Evolutionary conservation across 2,113 vertebrate species (phyloP), one percentile per base, ranked within the genome.

Genomic region (Dinomys branickii): DNA sequence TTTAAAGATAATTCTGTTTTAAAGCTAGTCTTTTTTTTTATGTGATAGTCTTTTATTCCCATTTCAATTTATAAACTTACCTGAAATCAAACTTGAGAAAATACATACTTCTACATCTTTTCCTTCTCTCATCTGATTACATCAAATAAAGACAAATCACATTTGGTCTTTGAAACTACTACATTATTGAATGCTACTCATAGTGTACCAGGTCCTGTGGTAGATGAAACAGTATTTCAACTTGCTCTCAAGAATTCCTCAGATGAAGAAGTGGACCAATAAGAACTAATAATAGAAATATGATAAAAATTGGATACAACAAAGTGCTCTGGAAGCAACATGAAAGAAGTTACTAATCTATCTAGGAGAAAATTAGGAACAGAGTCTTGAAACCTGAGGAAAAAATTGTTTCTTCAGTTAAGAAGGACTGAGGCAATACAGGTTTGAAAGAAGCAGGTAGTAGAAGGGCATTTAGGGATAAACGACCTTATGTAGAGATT

Each of bases 31-130:
- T 65, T 14, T 65, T 67, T 33, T 65, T 35, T 67, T 67, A 67
- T 67, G 65, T 69, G 16, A 69, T 69, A n/a, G n/a, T 58, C 24
- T 92, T 85, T 69, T 78, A 85, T 12, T 92, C 69, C 59, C 24
- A 83, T 58, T 96, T 94, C 84, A 94, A 87, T 61, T 22, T 81
- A 30, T 75, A 69, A 95, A 85, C 6, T 71, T 94, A 22, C 65
- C 24, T 93, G 44, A 71, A 91, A 96, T 65, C 28, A 71, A 94
- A 91, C 26, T 90, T 85, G 22, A 77, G 82, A 73, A 93, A 96
- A 90, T 67, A 92, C 92, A 65, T 47, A 86, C 33, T 91, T n/a
- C 28, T 11, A 35, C 5, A 86, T 61, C 41, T 1, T 24, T 81
- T 63, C 38, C 9, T 81, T 87, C 38, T 28, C 19, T 91, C 26